Percentiles rank a stretch among this genome's conserved stretches.
Conservation (phyloP, 1,140 invertebrate species). For the Drosophila rhopaloa region DNA sequence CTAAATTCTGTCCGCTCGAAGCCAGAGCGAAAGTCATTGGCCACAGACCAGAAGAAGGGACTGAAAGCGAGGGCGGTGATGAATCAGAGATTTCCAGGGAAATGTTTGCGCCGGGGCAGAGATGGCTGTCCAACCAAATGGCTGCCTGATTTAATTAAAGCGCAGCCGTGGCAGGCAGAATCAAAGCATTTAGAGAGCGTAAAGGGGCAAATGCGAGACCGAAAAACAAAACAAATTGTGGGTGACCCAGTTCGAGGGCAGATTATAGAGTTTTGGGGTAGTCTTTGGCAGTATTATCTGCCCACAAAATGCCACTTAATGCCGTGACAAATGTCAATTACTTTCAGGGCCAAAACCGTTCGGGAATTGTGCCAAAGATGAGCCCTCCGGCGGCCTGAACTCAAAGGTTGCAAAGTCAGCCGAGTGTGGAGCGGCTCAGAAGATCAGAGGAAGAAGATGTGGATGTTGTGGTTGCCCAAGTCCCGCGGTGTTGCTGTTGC, state of each 20-base stretch:
- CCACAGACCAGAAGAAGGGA: conserved; percentile 29
- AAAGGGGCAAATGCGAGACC: conserved; percentile 15
- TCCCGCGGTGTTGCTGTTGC: conserved; percentile 59
- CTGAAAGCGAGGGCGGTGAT: background rate
- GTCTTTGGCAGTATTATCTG: conserved; percentile 12
- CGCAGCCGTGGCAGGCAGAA: conserved; percentile 52
- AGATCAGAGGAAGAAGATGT: conserved; percentile 44
- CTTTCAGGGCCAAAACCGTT: conserved; percentile 35
- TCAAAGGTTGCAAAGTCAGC: conserved; percentile 56
- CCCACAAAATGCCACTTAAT: conserved; percentile 47
- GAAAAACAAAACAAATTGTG: conserved; percentile 24
- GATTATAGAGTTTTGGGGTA: conserved; percentile 30
- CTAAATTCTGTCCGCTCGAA: conserved; percentile 19
- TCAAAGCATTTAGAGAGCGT: conserved; percentile 45
- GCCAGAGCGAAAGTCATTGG: conserved; percentile 64
- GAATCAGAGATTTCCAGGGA: conserved; percentile 25
- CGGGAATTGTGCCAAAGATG: conserved; percentile 56
- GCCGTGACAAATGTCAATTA: conserved; percentile 69
- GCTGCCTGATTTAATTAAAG: conserved; percentile 62
- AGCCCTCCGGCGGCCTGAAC: conserved; percentile 26
- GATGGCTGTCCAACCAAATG: conserved; percentile 29
- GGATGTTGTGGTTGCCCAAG: conserved; percentile 34
- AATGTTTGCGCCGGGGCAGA: conserved; percentile 9
- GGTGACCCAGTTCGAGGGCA: conserved; percentile 56
- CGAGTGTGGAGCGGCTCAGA: conserved; percentile 49